A percentile compares a stretch with the other conserved stretches of the same genome.
These are phyloP conservation scores for Muricea muricata DNA, from an alignment of 92 coral and sea anemone genomes.

Conservation along the genomic window DNA sequence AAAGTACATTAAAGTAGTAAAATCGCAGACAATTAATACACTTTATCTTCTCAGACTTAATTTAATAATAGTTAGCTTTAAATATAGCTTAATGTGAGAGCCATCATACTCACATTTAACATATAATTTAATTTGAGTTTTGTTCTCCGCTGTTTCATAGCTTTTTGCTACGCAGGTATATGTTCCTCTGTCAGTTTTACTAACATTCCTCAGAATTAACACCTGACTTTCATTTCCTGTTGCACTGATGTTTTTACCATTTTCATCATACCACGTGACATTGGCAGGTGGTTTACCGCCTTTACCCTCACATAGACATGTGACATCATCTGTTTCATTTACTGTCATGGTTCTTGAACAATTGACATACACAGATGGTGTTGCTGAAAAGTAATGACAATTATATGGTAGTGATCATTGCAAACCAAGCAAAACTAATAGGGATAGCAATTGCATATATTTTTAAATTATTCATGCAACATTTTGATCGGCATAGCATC, in stretches of 20 bases:
- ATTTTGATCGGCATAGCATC: too few relatives aligned
- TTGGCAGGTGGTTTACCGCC: background rate
- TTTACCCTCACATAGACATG: background rate
- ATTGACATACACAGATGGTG: background rate
- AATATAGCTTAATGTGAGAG: too few relatives aligned
- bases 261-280: background rate
- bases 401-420: too few relatives aligned
- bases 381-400: background rate
- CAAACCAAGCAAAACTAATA: too few relatives aligned
- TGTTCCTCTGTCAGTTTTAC: background rate
- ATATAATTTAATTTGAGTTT: background rate
- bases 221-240: background rate
- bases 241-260: background rate
- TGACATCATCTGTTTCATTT: background rate
- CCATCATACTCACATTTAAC: background rate
- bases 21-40: too few relatives aligned
- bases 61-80: too few relatives aligned
- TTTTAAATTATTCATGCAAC: too few relatives aligned
- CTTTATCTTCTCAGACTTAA: too few relatives aligned
- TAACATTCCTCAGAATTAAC: background rate
- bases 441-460: too few relatives aligned
- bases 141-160: background rate
- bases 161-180: conserved; percentile 17
- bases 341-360: background rate
- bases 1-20: too few relatives aligned